Evolutionary conservation across 1,140 invertebrate species (phyloP), one percentile per base, ranked within the genome.

Genomic region (Asobara japonica): DNA sequence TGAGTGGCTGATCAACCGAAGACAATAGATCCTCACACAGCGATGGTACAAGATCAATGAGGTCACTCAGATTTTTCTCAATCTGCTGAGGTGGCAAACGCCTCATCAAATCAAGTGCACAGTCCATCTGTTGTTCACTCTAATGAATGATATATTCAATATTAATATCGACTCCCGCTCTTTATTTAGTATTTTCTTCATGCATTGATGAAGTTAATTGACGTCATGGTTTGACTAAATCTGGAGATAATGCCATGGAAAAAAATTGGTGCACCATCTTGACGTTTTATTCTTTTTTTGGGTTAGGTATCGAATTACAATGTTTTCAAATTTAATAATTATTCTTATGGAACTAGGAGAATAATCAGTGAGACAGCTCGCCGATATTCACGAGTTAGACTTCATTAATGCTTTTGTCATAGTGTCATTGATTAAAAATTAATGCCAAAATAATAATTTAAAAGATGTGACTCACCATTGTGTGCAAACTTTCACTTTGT

Each of bases 21-120:
- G 97, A 98, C 5, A 99, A 88, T 69, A 99, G 89, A 88, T 99
- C 97, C 88, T 99, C 98, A 86, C 97, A 99, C 38, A 99, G 89
- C 86, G 91, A 92, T 45, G 98, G 98, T 69, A 97, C 97, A 83
- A 99, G 89, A 87, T 99, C 97, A 79, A 99, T 98, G 77, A 99
- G 89, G 90, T 99, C 97, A 87, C 95, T 96, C 56, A 99, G 89
- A 89, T 99, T 99, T 86, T 98, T 98, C 84, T 99, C 98, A 80
- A 99, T 99, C 88, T 99, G 95, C 88, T 99, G 98, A 74, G 98
- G 98, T 76, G 98, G 98, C 81, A 99, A 88, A 79, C 98, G 92
- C 79, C 98, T 89, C 98, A 99, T 99, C 80, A 99, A 90, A 90
- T 99, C 98, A 79, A 99, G 88, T 41, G 98, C 97, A 90, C 96